Evolutionary conservation across 92 coral and sea anemone genomes (phyloP).

Genomic region (Heliopora coerulea): DNA sequence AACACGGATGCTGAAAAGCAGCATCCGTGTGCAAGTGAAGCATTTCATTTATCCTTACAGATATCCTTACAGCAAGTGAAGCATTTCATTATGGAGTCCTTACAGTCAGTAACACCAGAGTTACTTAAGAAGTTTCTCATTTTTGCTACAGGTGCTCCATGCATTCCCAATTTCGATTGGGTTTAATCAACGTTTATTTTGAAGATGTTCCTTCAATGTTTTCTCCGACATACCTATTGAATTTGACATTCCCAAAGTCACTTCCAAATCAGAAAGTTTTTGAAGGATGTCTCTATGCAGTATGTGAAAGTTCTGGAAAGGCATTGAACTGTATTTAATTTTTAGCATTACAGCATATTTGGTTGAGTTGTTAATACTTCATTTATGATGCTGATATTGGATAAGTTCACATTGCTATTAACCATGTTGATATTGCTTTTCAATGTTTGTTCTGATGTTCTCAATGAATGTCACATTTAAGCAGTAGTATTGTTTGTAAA

Average conservation of each 20-base stretch:
- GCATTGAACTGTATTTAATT: slow-evolving; percentile 55
- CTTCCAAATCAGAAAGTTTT: slow-evolving; percentile 48
- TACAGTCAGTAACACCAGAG: slow-evolving; percentile 48
- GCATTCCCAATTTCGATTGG: slow-evolving; percentile 58
- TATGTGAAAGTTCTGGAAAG: slow-evolving; percentile 27
- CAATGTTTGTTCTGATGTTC: too few species aligned
- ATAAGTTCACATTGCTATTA: too few species aligned
- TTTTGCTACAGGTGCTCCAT: slow-evolving; percentile 63
- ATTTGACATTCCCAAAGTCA: slow-evolving; percentile 51
- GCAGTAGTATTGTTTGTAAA: too few species aligned
- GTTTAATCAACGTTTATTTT: slow-evolving; percentile 46
- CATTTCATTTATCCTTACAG: slow-evolving; percentile 45
- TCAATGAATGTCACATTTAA: too few species aligned
- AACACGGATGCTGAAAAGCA: background rate
- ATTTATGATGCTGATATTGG: too few species aligned
- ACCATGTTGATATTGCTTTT: too few species aligned
- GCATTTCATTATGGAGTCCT: slow-evolving; percentile 46
- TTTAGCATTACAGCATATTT: background rate
- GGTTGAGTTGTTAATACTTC: too few species aligned
- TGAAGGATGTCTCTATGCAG: slow-evolving; percentile 46
- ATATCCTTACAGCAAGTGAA: too few species aligned
- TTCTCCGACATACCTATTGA: slow-evolving; percentile 51
- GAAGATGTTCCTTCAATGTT: slow-evolving; percentile 56
- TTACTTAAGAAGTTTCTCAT: slow-evolving; percentile 53
- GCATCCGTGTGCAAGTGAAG: too few species aligned